Percentiles rank a stretch among this genome's conserved stretches.
These are phyloP conservation scores for Sakesphorus luctuosus DNA, from an alignment of 2,113 vertebrate genomes.

Conservation along the genomic window DNA sequence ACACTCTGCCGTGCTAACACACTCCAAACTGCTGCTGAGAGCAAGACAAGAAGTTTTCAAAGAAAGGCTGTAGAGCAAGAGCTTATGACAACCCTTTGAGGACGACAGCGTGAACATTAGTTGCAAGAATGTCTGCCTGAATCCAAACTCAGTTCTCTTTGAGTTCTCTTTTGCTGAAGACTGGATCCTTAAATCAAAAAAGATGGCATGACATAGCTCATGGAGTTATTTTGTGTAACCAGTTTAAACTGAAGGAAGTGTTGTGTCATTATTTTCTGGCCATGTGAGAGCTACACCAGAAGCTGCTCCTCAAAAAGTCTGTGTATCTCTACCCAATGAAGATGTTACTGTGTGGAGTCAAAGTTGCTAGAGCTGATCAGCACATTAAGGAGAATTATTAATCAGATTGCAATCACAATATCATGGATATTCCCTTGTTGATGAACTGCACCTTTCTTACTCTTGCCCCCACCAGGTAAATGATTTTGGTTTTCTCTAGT, in stretches of 20 bases:
- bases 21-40: not conserved
- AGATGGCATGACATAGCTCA: not conserved
- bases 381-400: not conserved
- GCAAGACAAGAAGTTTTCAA: not conserved
- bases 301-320: not conserved
- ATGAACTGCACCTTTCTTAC: not conserved
- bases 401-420: not conserved
- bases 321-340: not conserved
- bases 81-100: not conserved
- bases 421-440: not conserved
- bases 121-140: not conserved
- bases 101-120: rapidly evolving
- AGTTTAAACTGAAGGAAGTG: not conserved
- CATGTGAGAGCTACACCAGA: too few relatives aligned
- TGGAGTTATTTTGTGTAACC: not conserved
- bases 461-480: not conserved
- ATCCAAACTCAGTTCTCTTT: not conserved
- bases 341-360: not conserved
- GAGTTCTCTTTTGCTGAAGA: not conserved
- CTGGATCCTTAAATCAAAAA: not conserved
- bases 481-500: not conserved
- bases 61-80: not conserved
- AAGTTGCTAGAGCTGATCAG: not conserved
- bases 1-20: not conserved
- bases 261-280: not conserved